Evolutionary conservation across 2,888 invertebrate genomes (phyloP), one percentile per base, ranked within the genome.

Genomic region (Loripinus fragilis): DNA sequence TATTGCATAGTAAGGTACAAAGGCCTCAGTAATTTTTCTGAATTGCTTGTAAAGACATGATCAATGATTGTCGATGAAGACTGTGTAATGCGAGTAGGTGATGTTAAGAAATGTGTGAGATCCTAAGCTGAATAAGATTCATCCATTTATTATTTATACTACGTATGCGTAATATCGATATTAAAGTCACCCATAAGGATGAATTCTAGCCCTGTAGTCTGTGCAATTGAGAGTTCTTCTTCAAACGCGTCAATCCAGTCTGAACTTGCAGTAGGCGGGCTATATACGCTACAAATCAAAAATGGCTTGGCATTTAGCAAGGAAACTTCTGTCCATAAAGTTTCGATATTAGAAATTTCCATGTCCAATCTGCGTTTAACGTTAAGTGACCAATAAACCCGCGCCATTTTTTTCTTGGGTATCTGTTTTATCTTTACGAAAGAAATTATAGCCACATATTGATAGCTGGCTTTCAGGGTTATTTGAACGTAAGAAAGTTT

Each of bases 121-220:
- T 55, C 55, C 23, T 25, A 55, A 8, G 25, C 7, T 25, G 23
- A 28, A 23, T 25, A 2, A 55, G 25, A 25, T 55, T 55, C 55
- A 55, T n/a, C 55, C 25, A 55, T 55, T 15, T 55, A 25, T 5
- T 55, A 55, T 55, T 55, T 55, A 15, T 28, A 28, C 28, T 25
- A 28, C 3, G 15, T 28, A n/a, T n/a, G 12, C 38, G 55, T 28
- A 8, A 55, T 7, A 55, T 55, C 55, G 15, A 55, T 55, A 25
- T 55, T 55, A 55, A 55, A 55, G 55, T 55, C 55, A 55, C 55
- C 55, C 55, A 55, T 55, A 5, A 55, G 55, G 2, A 55, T 55
- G 23, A 25, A 55, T 25, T 55, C 55, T 25, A 55, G 7, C 15
- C 55, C 55, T 2, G 55, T 55, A 5, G 25, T 15, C 28, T 55